Evolutionary conservation across 2,888 invertebrate species (phyloP).

Genomic region (Thymelicus sylvestris): DNA sequence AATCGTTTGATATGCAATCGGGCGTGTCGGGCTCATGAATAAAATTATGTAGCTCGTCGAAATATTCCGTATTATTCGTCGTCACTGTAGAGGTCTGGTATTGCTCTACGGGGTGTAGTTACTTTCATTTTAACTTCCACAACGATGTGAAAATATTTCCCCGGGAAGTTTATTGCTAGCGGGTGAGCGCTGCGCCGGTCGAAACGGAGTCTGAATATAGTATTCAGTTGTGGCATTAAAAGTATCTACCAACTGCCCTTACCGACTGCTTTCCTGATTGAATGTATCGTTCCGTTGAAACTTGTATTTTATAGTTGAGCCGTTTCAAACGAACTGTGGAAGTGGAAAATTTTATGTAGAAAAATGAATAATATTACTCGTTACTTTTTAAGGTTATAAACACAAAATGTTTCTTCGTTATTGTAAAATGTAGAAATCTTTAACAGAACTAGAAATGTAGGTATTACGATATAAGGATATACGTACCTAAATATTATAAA

Average conservation of each 20-base stretch:
- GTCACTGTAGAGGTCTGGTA: constrained; percentile 63
- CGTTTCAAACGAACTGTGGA: constrained; percentile 18
- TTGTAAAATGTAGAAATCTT: too few species aligned
- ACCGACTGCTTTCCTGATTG: constrained; percentile 27
- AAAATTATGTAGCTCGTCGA: constrained; percentile 74
- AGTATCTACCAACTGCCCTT: constrained; percentile 43
- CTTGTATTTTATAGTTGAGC: constrained; percentile 35
- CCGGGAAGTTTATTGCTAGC: constrained; percentile 75
- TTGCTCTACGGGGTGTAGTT: constrained; percentile 78
- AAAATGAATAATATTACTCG: too few species aligned
- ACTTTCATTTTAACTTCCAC: constrained; percentile 82
- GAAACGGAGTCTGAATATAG: constrained; percentile 55
- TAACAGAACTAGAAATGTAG: too few species aligned
- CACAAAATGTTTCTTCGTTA: too few species aligned
- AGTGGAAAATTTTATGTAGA: neutral
- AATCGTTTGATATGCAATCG: constrained; percentile 61
- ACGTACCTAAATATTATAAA: too few species aligned
- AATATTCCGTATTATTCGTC: constrained; percentile 74
- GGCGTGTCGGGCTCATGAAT: constrained; percentile 70
- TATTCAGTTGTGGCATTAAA: constrained; percentile 54
- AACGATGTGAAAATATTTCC: constrained; percentile 84
- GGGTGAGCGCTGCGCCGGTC: constrained; percentile 68
- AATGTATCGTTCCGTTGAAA: constrained; percentile 36
- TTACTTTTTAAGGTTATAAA: too few species aligned
- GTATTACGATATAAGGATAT: too few species aligned